Evolutionary conservation across 2,113 vertebrate species (phyloP).

Genomic region (Pachyramphus minor): DNA sequence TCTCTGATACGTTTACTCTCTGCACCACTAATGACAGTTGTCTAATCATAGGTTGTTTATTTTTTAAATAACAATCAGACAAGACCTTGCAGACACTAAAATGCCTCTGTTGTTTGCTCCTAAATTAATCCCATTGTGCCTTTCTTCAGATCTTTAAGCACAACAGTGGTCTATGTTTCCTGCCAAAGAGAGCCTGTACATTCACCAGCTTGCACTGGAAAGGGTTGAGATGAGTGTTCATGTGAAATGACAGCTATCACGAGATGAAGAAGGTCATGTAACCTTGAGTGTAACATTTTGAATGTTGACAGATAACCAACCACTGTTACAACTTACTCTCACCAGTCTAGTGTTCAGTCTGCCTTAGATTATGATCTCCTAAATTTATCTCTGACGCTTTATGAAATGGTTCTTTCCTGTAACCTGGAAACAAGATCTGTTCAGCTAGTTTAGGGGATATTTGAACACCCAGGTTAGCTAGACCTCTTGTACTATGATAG

Average conservation of each 20-base stretch:
- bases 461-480: background rate
- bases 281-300: background rate
- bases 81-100: background rate
- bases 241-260: background rate
- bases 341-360: background rate
- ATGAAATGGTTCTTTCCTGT: background rate
- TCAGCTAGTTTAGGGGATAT: background rate
- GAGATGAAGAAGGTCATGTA: background rate
- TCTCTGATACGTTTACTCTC: background rate
- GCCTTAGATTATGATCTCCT: background rate
- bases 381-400: constrained; percentile 9
- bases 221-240: background rate
- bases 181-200: background rate
- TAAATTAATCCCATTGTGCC: background rate
- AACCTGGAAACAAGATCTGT: background rate
- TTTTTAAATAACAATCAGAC: background rate
- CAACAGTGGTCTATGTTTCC: background rate
- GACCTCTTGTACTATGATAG: background rate
- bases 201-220: background rate
- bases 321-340: background rate
- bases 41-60: background rate
- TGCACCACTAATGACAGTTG: background rate
- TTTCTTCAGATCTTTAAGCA: background rate
- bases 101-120: background rate
- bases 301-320: background rate